Evolutionary conservation across 1,140 invertebrate species (phyloP).

Genomic region (Tribolium madens): DNA sequence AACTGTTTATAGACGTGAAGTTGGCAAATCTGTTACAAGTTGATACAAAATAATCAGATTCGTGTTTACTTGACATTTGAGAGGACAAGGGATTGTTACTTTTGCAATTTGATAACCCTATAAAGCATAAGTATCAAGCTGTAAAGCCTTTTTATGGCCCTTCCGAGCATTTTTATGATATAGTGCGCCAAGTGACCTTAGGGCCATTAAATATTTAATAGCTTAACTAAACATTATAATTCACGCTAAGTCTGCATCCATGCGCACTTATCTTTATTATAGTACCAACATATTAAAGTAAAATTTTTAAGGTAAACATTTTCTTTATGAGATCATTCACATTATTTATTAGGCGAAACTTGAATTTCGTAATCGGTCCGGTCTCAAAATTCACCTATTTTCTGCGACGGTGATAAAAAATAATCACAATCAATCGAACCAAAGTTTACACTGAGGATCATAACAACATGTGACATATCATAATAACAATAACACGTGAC

Average conservation of each 20-base stretch:
- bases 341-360: too few species aligned
- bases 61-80: background rate
- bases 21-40: background rate
- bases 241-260: background rate
- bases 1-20: background rate
- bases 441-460: slow-evolving; percentile 4
- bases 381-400: background rate
- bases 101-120: background rate
- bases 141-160: background rate
- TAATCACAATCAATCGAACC: background rate
- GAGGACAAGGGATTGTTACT: background rate
- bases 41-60: background rate
- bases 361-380: background rate
- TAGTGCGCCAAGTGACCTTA: background rate
- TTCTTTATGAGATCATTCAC: slow-evolving; percentile 18
- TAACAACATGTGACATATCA: slow-evolving; percentile 7
- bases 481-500: slow-evolving; percentile 8
- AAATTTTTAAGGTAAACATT: background rate
- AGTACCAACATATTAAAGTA: background rate
- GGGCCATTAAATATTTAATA: background rate
- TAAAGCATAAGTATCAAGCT: background rate
- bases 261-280: slow-evolving; percentile 12
- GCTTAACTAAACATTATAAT: background rate
- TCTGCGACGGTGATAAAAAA: background rate
- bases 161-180: background rate